Conservation (phyloP, 2,113 vertebrate species). For the Nothoprocta perdicaria region DNA sequence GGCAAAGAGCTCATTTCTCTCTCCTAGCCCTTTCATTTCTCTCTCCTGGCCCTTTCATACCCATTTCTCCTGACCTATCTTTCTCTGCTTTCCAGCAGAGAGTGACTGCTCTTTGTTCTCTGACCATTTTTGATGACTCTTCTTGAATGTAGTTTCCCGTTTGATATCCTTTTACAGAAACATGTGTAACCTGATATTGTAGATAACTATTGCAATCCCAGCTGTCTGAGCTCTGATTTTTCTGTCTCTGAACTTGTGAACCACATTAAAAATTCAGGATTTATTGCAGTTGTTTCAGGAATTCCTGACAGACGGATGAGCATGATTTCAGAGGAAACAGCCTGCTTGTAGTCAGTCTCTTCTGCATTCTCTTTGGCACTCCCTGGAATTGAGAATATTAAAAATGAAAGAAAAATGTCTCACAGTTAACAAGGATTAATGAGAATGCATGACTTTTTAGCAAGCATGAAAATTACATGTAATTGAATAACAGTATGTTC, state of each 20-base stretch:
- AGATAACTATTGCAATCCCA: background rate
- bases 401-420: constrained; percentile 25
- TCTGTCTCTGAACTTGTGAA: constrained; percentile 59
- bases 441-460: background rate
- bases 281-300: constrained; percentile 56
- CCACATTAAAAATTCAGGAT: constrained; percentile 58
- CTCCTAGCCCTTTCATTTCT: background rate
- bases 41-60: background rate
- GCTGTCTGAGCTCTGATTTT: constrained; percentile 7
- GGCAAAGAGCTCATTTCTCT: background rate
- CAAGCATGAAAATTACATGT: background rate
- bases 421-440: constrained; percentile 28
- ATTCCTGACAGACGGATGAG: constrained; percentile 24
- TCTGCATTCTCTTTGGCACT: constrained; percentile 1
- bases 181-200: background rate
- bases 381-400: constrained; percentile 19
- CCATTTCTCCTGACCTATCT: background rate
- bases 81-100: background rate
- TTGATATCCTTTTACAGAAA: constrained; percentile 47
- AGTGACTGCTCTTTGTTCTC: background rate
- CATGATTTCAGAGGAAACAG: constrained; percentile 41
- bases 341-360: constrained; percentile 7
- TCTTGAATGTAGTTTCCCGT: background rate
- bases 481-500: background rate
- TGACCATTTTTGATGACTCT: constrained; percentile 14